A percentile compares a stretch with the other conserved stretches of the same genome.
Evolutionary conservation across 2,888 invertebrate genomes (phyloP).

Genomic region (Volucella inflata): DNA sequence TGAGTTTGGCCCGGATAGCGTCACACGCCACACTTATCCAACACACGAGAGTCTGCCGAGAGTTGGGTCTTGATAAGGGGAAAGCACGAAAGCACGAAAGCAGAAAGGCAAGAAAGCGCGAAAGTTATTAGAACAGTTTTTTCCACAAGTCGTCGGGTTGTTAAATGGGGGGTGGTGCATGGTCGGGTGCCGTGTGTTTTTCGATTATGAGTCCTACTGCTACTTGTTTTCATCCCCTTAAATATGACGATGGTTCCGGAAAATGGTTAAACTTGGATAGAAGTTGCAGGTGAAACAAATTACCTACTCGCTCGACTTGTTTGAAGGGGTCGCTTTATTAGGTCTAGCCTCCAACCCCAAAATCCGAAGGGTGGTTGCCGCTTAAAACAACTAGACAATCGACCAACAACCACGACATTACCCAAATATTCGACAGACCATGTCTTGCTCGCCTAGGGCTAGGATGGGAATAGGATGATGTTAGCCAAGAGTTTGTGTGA

Average conservation of each 20-base stretch:
- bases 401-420: slow-evolving; percentile 2
- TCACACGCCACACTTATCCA: slow-evolving; percentile 17
- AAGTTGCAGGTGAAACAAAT: slow-evolving; percentile 52
- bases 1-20: slow-evolving; percentile 39
- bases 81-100: slow-evolving; percentile 30
- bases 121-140: no score
- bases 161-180: no score
- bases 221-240: slow-evolving; percentile 49
- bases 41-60: slow-evolving; percentile 5
- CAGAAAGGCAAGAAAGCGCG: background rate
- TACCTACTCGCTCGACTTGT: slow-evolving; percentile 1
- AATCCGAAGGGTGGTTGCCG: slow-evolving; percentile 12
- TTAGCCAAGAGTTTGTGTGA: slow-evolving; percentile 42
- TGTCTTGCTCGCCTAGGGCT: slow-evolving; percentile 13
- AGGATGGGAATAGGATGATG: slow-evolving; percentile 43
- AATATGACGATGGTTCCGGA: background rate
- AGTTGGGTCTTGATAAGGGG: background rate
- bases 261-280: background rate
- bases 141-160: no score
- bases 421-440: slow-evolving; percentile 16
- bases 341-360: background rate
- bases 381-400: background rate
- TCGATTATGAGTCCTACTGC: background rate
- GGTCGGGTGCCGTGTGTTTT: no score
- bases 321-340: background rate